Conservation (phyloP, 2,888 invertebrate genomes). For the Pseudoips prasinana region DNA sequence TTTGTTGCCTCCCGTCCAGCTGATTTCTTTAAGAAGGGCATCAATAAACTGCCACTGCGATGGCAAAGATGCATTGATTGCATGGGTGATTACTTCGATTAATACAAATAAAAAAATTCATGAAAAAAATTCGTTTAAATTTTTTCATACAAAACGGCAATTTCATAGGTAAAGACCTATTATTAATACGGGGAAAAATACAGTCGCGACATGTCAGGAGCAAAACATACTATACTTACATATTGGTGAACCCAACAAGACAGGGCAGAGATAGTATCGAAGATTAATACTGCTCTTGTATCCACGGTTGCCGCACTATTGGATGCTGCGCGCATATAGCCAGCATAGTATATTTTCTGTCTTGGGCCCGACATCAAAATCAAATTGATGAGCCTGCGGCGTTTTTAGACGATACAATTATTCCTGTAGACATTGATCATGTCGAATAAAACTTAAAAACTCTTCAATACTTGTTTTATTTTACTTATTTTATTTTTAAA, state of each 20-base stretch:
- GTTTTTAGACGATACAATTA: slow-evolving; percentile 7
- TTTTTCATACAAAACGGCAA: too few relatives aligned
- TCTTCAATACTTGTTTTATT: not conserved
- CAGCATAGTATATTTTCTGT: slow-evolving; percentile 9
- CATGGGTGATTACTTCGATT: too few relatives aligned
- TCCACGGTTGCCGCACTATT: slow-evolving; percentile 8
- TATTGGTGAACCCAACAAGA: slow-evolving; percentile 2
- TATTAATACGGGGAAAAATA: slow-evolving; percentile 6
- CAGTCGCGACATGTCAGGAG: slow-evolving; percentile 2
- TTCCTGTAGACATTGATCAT: slow-evolving; percentile 2
- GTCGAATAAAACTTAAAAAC: not conserved
- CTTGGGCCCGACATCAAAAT: slow-evolving; percentile 6
- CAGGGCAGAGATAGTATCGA: slow-evolving; percentile 8
- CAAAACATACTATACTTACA: slow-evolving; percentile 3
- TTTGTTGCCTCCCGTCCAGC: too few relatives aligned
- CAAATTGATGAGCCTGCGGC: slow-evolving; percentile 4
- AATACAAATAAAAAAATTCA: too few relatives aligned
- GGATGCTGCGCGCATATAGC: slow-evolving; percentile 8
- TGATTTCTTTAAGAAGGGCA: too few relatives aligned
- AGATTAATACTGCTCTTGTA: slow-evolving; percentile 9
- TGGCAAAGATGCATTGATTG: too few relatives aligned
- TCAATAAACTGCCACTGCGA: too few relatives aligned
- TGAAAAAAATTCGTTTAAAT: too few relatives aligned
- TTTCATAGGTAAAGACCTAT: too few relatives aligned
- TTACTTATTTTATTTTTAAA: not conserved